phyloP scores from a whole-genome alignment of 2,888 invertebrate genomes.

The Drymonia ruficornis region DNA sequence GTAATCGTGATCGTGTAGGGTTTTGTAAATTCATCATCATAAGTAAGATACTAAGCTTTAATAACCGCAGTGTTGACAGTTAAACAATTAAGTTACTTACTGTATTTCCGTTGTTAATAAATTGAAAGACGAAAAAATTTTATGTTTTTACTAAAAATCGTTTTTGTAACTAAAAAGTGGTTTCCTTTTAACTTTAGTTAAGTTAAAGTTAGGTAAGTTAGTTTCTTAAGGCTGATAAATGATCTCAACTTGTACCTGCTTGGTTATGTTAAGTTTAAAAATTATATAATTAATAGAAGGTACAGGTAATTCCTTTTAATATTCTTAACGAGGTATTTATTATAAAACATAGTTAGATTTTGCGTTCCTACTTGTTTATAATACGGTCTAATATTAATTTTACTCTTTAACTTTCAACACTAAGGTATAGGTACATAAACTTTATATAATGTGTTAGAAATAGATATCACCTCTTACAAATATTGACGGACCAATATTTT shows the following conservation, averaged over 20 bases:
- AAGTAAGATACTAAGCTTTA: conserved; percentile 50
- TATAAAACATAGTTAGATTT: too few species aligned
- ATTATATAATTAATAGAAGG: too few species aligned
- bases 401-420: conserved; percentile 15
- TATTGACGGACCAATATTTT: conserved; percentile 33
- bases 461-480: conserved; percentile 11
- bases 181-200: too few species aligned
- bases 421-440: conserved; percentile 9
- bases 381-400: background rate
- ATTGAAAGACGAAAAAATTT: background rate
- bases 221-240: background rate
- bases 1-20: conserved; percentile 64
- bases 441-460: conserved; percentile 14
- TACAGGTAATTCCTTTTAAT: too few species aligned
- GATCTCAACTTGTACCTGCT: background rate
- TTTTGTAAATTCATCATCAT: conserved; percentile 61
- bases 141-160: background rate
- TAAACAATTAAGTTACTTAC: background rate
- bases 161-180: background rate
- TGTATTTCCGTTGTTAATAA: background rate
- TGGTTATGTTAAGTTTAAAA: too few species aligned
- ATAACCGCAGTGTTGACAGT: conserved; percentile 36
- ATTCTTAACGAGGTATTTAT: too few species aligned
- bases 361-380: too few species aligned
- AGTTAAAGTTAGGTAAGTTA: too few species aligned